Evolutionary conservation across 2,888 invertebrate species (phyloP), one percentile per base, ranked within the genome.

Genomic region (Pediacus dermestoides): DNA sequence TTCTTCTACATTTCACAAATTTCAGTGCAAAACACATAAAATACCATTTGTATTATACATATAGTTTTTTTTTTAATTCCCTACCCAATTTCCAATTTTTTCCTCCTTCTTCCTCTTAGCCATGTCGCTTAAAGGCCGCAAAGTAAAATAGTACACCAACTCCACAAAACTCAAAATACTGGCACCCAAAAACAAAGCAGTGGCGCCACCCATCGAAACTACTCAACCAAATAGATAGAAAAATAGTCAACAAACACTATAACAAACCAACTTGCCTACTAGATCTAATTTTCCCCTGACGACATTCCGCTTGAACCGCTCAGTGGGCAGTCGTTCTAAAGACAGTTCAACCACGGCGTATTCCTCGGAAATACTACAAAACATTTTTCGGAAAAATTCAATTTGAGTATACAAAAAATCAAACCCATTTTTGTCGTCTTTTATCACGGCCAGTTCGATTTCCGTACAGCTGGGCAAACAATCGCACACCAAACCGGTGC

Each of bases 401-500:
- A 6, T 4, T 8, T 18, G 4, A 18, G 18, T 18, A 18, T 18
- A 18, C n/a, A n/a, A n/a, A n/a, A n/a, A n/a, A n/a, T n/a, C n/a
- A n/a, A n/a, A 68, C 72, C 66, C 58, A 16, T 50, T 61, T 46
- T 68, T 67, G n/a, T 70, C 69, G 43, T 79, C 77, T 52, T 75
- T 76, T 33, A 82, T 75, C 9, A 80, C 70, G 2, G 78, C 75
- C 39, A 83, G 74, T 51, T 85, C 85, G 4, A 80, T 76, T 64
- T 85, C 85, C 1, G 79, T 77, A 58, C 85, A 85, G 8, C 83
- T 82, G 0, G 84, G 83, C 37, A 82, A 60, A 52, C 85, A 85
- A 55, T 78, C 73, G 50, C 85, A 85, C 1, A 75, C 70, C 9
- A 85, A 66, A 0, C 85, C 85, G 1, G 74, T 74, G 1, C 80